Conservation (phyloP, 2,797 vertebrate genomes). For the Ptychobarbus kaznakovi region DNA sequence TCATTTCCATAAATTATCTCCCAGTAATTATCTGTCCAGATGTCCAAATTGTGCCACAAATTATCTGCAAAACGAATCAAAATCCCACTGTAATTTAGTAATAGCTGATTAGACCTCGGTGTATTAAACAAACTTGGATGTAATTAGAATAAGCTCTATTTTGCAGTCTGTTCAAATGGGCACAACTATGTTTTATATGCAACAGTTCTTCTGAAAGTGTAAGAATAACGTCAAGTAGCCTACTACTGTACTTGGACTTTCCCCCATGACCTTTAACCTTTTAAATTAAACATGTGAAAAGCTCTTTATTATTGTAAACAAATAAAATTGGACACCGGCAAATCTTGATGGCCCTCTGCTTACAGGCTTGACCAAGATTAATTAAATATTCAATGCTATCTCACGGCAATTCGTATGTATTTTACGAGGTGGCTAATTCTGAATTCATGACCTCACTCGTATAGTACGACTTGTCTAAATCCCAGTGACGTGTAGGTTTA, state of each 20-base stretch:
- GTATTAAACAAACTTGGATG: slow-evolving; percentile 85
- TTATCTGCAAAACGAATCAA: slow-evolving; percentile 88
- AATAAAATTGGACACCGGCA: background rate
- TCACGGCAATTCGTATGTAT: too few species aligned
- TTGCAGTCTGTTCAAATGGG: slow-evolving; percentile 82
- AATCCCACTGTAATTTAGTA: slow-evolving; percentile 91
- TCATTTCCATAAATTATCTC: slow-evolving; percentile 95
- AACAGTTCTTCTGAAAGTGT: background rate
- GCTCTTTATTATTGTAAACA: too few species aligned
- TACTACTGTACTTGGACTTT: too few species aligned
- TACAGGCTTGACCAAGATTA: slow-evolving; percentile 57
- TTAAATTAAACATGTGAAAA: background rate
- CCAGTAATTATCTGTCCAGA: slow-evolving; percentile 92
- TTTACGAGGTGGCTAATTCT: too few species aligned
- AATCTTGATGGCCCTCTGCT: slow-evolving; percentile 64
- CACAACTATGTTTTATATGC: slow-evolving; percentile 51
- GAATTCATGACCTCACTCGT: too few species aligned
- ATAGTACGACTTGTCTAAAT: too few species aligned
- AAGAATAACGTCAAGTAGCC: background rate
- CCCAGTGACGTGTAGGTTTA: too few species aligned
- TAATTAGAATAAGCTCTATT: slow-evolving; percentile 80
- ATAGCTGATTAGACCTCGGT: slow-evolving; percentile 90
- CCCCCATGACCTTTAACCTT: background rate
- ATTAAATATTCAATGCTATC: slow-evolving; percentile 61
- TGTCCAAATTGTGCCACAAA: slow-evolving; percentile 90